phyloP scores from a whole-genome alignment of 2,113 vertebrate genomes.

The Nerophis lumbriciformis region DNA sequence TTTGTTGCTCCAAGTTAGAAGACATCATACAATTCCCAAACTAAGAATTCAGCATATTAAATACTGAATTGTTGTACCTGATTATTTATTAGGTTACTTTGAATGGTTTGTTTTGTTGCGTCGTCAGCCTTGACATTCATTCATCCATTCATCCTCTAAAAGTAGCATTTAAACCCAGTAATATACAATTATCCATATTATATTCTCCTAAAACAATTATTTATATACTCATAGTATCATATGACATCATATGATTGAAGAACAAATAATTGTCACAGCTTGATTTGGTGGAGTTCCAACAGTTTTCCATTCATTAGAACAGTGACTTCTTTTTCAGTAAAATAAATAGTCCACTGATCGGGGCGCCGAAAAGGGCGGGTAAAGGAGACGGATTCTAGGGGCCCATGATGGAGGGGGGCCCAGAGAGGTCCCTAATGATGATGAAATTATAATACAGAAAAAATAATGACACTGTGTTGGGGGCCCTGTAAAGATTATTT shows the following conservation, averaged over 20 bases:
- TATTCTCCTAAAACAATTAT: background rate
- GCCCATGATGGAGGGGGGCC: too few relatives aligned
- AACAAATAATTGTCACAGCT: slow-evolving; percentile 7
- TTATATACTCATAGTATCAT: background rate
- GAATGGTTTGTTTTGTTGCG: slow-evolving; percentile 2
- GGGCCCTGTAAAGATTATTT: too few relatives aligned
- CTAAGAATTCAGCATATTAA: too few relatives aligned
- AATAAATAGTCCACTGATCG: slow-evolving; percentile 45
- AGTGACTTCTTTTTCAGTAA: slow-evolving; percentile 25
- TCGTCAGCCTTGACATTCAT: background rate
- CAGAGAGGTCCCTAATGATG: too few relatives aligned
- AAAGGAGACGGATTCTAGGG: too few relatives aligned
- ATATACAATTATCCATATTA: background rate
- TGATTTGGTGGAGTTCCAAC: slow-evolving; percentile 9
- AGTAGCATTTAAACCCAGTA: background rate
- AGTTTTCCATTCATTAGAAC: slow-evolving; percentile 17
- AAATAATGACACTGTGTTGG: too few relatives aligned
- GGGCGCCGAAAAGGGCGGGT: too few relatives aligned
- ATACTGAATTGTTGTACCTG: too few relatives aligned
- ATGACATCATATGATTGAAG: background rate
- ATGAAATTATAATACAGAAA: too few relatives aligned
- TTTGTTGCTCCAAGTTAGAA: too few relatives aligned
- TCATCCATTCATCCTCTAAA: background rate
- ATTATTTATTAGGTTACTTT: slow-evolving; percentile 3
- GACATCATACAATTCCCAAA: too few relatives aligned